Conservation (phyloP, 2,888 invertebrate species). For the Auanema freiburgensis region DNA sequence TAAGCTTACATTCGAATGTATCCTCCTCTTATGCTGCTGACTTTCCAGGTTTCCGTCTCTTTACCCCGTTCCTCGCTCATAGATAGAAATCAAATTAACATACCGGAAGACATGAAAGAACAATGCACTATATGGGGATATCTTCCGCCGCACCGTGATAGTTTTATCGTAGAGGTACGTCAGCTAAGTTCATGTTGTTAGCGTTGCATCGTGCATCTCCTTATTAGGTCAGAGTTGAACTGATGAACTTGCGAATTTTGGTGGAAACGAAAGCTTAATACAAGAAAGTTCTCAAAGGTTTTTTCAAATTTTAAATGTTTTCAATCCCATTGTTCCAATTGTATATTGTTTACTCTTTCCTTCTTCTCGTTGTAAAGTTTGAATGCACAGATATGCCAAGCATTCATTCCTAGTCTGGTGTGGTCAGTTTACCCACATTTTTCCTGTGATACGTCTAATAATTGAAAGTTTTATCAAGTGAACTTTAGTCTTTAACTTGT, state of each 20-base stretch:
- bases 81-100: not conserved
- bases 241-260: not conserved
- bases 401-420: too few relatives aligned
- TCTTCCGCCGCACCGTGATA: not conserved
- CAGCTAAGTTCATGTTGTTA: not conserved
- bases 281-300: too few relatives aligned
- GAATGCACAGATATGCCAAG: too few relatives aligned
- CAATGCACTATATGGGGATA: conserved; percentile 2
- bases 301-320: too few relatives aligned
- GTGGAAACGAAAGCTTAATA: not conserved
- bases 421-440: too few relatives aligned
- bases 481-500: too few relatives aligned
- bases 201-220: not conserved
- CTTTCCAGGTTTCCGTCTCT: conserved; percentile 4
- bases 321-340: too few relatives aligned
- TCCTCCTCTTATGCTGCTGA: too few relatives aligned
- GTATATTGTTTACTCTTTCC: too few relatives aligned
- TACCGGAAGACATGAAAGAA: conserved; percentile 3
- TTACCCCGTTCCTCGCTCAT: conserved; percentile 1
- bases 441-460: too few relatives aligned
- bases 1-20: not conserved
- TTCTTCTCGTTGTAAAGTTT: too few relatives aligned
- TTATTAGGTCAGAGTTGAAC: not conserved
- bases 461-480: too few relatives aligned
- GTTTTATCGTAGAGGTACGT: conserved; percentile 2